These are phyloP conservation scores for Halcyon leucocephala DNA, from an alignment of 2,797 vertebrate species.

Conservation along the genomic window DNA sequence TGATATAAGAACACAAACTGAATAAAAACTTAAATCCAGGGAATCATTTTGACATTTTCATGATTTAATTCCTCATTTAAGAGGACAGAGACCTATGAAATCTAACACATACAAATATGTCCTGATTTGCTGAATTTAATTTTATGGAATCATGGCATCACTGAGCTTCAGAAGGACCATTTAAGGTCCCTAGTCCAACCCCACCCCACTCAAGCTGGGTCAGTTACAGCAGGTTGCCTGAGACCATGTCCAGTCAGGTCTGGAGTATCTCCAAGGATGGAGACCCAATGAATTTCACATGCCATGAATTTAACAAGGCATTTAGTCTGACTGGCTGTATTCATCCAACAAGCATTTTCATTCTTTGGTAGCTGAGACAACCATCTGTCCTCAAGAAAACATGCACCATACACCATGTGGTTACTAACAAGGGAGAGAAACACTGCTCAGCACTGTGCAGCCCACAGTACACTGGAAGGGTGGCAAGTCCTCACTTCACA, in stretches of 20 bases:
- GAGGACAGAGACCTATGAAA: background rate
- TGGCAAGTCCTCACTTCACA: background rate
- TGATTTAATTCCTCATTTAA: background rate
- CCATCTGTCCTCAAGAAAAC: background rate
- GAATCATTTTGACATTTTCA: background rate
- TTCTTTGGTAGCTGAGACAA: background rate
- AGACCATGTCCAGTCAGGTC: background rate
- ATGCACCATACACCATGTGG: rapidly evolving
- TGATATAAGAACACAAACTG: background rate
- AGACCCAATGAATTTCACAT: background rate
- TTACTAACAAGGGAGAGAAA: background rate
- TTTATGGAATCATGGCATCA: background rate
- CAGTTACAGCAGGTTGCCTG: background rate
- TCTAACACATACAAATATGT: background rate
- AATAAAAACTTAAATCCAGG: background rate
- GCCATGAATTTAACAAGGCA: background rate
- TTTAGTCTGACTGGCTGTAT: background rate
- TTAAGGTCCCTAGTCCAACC: background rate
- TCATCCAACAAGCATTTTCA: background rate
- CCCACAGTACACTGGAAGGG: background rate
- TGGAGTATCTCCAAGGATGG: background rate
- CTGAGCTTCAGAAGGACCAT: background rate
- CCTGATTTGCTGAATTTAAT: background rate
- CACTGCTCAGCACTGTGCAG: background rate
- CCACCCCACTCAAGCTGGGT: background rate